Evolutionary conservation across 2,888 invertebrate species (phyloP).

Genomic region (Ochropacha duplaris): DNA sequence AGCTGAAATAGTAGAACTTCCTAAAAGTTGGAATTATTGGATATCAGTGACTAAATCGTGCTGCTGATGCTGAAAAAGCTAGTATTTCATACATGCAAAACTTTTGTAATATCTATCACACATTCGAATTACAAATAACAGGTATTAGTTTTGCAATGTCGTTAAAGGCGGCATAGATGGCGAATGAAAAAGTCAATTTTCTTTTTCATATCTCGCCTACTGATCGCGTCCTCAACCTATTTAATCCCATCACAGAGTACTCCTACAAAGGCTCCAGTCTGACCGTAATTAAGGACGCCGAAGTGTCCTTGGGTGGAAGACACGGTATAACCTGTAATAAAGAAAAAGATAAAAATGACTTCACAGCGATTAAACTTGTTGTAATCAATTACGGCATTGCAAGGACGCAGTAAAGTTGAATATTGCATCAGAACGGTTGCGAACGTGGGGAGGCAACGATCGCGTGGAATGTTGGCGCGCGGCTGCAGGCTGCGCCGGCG

Average conservation of each 20-base stretch:
- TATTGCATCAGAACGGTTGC: conserved; percentile 79
- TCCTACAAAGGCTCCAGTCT: conserved; percentile 52
- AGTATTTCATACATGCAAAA: too few species aligned
- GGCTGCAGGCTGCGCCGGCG: conserved; percentile 34
- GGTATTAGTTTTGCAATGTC: not conserved
- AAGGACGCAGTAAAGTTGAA: conserved; percentile 83
- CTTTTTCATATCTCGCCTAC: conserved; percentile 16
- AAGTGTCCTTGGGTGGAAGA: conserved; percentile 67
- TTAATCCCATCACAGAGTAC: conserved; percentile 41
- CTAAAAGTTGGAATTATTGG: too few species aligned
- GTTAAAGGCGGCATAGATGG: conserved; percentile 4
- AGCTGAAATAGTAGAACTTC: too few species aligned
- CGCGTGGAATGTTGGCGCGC: conserved; percentile 74
- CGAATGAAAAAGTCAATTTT: conserved; percentile 8
- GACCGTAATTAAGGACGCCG: conserved; percentile 66
- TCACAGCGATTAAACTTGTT: conserved; percentile 72
- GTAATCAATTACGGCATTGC: conserved; percentile 83
- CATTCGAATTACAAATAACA: too few species aligned
- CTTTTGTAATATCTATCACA: too few species aligned
- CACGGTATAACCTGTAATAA: conserved; percentile 56
- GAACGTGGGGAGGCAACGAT: conserved; percentile 74
- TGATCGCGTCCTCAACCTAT: conserved; percentile 35
- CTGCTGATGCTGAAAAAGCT: too few species aligned
- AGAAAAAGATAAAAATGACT: conserved; percentile 75
- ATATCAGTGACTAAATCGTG: too few species aligned